These are phyloP conservation scores for Nannospalax galili DNA, from an alignment of 2,113 vertebrate species.

Conservation along the genomic window DNA sequence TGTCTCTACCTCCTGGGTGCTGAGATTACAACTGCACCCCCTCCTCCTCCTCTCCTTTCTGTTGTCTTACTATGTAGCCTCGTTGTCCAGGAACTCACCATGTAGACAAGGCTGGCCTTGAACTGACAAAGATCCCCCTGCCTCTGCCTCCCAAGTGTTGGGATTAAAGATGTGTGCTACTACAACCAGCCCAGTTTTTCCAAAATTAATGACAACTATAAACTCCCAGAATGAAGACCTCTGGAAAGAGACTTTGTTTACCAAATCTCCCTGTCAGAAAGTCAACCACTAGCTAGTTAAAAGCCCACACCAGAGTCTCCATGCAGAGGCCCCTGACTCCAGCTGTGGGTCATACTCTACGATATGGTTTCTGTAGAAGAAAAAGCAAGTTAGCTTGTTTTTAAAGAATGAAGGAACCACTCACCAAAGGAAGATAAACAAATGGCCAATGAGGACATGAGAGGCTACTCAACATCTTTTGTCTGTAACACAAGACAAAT, in stretches of 20 bases:
- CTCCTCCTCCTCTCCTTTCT: too few relatives aligned
- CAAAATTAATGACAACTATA: slow-evolving; percentile 95
- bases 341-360: slow-evolving; percentile 83
- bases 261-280: slow-evolving; percentile 98
- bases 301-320: slow-evolving; percentile 95
- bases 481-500: not conserved
- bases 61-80: too few relatives aligned
- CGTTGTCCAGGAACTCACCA: too few relatives aligned
- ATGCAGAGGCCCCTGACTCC: slow-evolving; percentile 93
- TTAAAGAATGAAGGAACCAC: not conserved
- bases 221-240: slow-evolving; percentile 85
- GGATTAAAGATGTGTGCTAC: slow-evolving; percentile 88
- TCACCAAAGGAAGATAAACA: not conserved
- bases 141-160: not conserved
- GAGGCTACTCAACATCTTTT: not conserved
- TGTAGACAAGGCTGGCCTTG: too few relatives aligned
- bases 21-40: too few relatives aligned
- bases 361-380: slow-evolving; percentile 59
- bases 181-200: slow-evolving; percentile 90
- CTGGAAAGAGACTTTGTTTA: slow-evolving; percentile 97
- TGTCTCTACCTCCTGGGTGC: too few relatives aligned
- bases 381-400: slow-evolving; percentile 52
- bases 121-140: not conserved
- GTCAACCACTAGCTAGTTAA: slow-evolving; percentile 96
- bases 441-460: not conserved